phyloP scores from a whole-genome alignment of 2,113 vertebrate species.

The Psephotus haematonotus region DNA sequence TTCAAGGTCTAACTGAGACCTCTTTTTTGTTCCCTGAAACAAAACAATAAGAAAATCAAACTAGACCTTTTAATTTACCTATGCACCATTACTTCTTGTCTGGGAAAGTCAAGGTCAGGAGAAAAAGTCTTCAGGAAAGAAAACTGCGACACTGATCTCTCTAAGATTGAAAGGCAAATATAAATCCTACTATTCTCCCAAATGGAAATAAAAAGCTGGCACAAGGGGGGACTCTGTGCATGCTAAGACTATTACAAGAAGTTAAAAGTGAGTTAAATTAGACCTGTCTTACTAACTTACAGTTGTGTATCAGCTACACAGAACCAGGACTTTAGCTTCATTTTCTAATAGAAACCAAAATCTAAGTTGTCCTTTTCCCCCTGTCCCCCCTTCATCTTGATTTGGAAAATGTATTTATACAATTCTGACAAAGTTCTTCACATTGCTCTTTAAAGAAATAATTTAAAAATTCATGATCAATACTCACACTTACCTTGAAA shows the following conservation, averaged over 20 bases:
- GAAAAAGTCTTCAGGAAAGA: neutral
- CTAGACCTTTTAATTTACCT: neutral
- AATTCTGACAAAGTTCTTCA: neutral
- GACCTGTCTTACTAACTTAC: neutral
- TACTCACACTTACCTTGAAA: conserved; percentile 86
- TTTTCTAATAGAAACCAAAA: neutral
- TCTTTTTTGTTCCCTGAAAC: conserved; percentile 93
- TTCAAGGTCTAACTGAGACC: conserved; percentile 95
- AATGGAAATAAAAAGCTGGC: neutral
- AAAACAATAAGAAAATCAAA: neutral
- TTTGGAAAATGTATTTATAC: neutral
- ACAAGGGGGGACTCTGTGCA: neutral
- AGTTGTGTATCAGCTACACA: neutral
- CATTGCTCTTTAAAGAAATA: neutral
- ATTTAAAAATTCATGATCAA: neutral
- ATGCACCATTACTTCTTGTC: neutral
- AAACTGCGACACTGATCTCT: neutral
- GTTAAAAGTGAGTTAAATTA: neutral
- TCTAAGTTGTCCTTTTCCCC: neutral
- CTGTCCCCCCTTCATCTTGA: no score
- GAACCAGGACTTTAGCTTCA: neutral
- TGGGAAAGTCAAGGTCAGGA: neutral
- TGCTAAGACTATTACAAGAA: neutral
- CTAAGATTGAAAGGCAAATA: neutral
- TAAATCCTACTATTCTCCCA: neutral